A percentile compares a stretch with the other conserved stretches of the same genome.
Conservation (phyloP, 2,888 invertebrate genomes). For the Drosophila monieri region DNA sequence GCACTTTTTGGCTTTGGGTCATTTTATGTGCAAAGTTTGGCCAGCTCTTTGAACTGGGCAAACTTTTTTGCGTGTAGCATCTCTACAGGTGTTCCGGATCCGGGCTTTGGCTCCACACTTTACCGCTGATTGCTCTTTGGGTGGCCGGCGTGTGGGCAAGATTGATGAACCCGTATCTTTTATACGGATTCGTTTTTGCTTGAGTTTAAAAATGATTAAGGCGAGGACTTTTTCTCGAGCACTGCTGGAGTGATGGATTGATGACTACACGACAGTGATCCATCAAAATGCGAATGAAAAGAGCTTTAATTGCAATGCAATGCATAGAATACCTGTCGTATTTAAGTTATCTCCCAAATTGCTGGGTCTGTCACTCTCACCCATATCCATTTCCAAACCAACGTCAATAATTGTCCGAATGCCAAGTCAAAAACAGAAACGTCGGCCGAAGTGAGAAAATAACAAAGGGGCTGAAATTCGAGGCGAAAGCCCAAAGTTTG, state of each 20-base stretch:
- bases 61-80: conserved; percentile 40
- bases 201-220: conserved; percentile 28
- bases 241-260: not conserved
- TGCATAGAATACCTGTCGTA: not conserved
- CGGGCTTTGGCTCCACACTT: conserved; percentile 9
- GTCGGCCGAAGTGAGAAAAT: conserved; percentile 18
- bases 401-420: conserved; percentile 30
- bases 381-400: conserved; percentile 20
- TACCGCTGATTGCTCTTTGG: conserved; percentile 52
- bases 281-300: conserved; percentile 24
- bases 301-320: conserved; percentile 7
- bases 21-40: conserved; percentile 71
- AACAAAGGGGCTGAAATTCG: conserved; percentile 20
- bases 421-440: conserved; percentile 2
- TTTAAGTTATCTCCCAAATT: not conserved
- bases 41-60: conserved; percentile 62
- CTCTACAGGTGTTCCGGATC: conserved; percentile 63
- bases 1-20: conserved; percentile 56
- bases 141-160: conserved; percentile 41
- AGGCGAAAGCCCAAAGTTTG: conserved; percentile 38
- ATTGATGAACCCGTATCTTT: conserved; percentile 64
- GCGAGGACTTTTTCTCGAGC: conserved; percentile 8
- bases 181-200: conserved; percentile 22
- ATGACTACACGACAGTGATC: conserved; percentile 6
- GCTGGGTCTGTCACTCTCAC: not conserved